Evolutionary conservation across 2,113 vertebrate genomes (phyloP).

Genomic region (Pavo muticus): DNA sequence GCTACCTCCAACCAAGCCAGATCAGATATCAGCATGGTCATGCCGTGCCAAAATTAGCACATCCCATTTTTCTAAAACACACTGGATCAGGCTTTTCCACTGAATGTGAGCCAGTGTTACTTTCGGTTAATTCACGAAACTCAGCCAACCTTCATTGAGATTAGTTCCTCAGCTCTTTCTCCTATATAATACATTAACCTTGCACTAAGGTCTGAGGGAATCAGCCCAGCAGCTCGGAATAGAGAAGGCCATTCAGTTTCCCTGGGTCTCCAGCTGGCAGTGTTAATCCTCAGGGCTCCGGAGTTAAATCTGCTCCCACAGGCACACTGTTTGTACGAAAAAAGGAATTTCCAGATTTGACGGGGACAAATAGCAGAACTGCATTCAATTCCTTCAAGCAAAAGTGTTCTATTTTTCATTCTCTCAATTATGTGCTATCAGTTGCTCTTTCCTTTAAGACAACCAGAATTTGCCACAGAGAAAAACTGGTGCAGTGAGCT

Average conservation of each 20-base stretch:
- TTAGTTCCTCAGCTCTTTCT: not conserved
- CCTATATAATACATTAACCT: not conserved
- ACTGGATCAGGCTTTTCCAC: not conserved
- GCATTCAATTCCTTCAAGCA: not conserved
- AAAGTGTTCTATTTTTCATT: not conserved
- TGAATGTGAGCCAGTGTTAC: not conserved
- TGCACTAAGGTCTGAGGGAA: not conserved
- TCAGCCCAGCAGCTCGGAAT: not conserved
- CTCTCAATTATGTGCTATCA: accelerated
- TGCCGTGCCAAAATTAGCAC: not conserved
- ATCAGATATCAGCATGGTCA: accelerated
- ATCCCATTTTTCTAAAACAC: not conserved
- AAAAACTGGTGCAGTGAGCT: not conserved
- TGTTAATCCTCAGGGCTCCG: not conserved
- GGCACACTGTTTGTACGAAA: not conserved
- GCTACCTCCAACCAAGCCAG: not conserved
- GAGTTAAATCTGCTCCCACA: not conserved
- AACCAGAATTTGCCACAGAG: not conserved
- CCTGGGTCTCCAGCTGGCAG: not conserved
- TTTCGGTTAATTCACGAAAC: not conserved
- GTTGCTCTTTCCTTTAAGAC: not conserved
- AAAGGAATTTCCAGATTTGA: not conserved
- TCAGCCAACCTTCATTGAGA: not conserved
- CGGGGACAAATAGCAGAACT: not conserved
- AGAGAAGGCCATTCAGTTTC: not conserved